Base-by-base conservation (phyloP, 1,140 invertebrate genomes). In the Drosophila subpulchrella region DNA sequence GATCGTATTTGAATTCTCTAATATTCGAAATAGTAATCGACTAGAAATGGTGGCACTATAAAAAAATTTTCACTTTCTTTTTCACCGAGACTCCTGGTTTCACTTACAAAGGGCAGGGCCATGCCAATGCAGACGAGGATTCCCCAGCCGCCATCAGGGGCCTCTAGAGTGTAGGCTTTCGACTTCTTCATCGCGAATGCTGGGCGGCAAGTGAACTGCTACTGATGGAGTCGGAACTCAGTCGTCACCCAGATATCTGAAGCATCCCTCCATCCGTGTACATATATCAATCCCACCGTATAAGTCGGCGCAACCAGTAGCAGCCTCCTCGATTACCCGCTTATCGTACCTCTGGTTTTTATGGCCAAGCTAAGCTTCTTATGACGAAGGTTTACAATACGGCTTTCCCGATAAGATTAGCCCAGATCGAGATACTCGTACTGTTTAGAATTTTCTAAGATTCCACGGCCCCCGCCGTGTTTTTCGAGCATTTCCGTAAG, bases 81-180 rank as follows among this genome's bases (percentile, higher is more conserved):
- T 17, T 10, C 4, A 12, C 8, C 10, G 8, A 51, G 8, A 17
- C 32, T 6, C 4, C 5, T 6, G 30, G 4, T 42, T 42, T 4
- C n/a, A 94, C 95, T 94, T 92, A 95, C 95, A 81, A 94, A 94
- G 10, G 93, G 94, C 20, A 95, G 61, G 12, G 94, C 91, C 61
- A 93, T 93, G 24, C 94, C 94, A 20, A 95, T 83, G 66, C 94
- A 94, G 30, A 95, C 93, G 1, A 94, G 81, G 82, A 95, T 95
- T 10, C 95, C 95, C 94, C 94, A 95, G 27, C 93, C 94, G 38
- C 95, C 95, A 73, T 96, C 94, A 0, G 95, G 95, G 8, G 95
- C 84, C 50, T 84, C 88, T 50, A 89, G 59, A 15, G 15, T 76
- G 20, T 84, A 88, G 24, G 55, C 38, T 24, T 63, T 84, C 11